Conservation (phyloP, 2,113 vertebrate genomes). For the Syngnathus scovelli region DNA sequence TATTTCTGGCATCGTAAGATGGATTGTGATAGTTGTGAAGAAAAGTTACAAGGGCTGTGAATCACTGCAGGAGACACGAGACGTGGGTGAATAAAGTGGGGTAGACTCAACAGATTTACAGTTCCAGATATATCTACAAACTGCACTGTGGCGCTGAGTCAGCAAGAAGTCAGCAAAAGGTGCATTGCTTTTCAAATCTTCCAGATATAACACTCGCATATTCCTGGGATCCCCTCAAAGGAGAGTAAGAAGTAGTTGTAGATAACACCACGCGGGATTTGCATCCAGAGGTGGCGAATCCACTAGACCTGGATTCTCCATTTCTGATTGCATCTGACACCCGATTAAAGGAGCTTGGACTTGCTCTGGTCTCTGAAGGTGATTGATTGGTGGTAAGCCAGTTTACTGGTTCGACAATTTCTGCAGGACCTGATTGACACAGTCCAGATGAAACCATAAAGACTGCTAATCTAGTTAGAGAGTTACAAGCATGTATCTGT, state of each 20-base stretch:
- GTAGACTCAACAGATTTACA: neutral
- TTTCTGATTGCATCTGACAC: no score
- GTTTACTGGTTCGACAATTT: no score
- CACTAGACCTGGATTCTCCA: no score
- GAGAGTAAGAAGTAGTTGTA: constrained; percentile 21
- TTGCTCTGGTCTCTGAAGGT: no score
- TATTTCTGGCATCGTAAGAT: constrained; percentile 8
- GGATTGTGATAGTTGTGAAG: constrained; percentile 17
- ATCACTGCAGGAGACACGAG: constrained; percentile 11
- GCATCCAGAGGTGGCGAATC: no score
- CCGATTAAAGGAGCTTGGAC: no score
- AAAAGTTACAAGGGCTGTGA: constrained; percentile 22
- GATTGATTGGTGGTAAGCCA: no score
- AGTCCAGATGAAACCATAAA: no score
- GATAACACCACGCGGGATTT: constrained; percentile 3
- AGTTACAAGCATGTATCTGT: no score
- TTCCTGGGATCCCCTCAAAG: constrained; percentile 34
- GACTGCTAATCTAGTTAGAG: no score
- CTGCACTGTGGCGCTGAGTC: constrained; percentile 43
- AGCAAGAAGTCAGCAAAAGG: constrained; percentile 8
- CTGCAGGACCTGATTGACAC: no score
- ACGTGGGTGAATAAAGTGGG: neutral
- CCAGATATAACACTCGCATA: constrained; percentile 32
- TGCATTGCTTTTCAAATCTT: neutral
- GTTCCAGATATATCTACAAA: constrained; percentile 37